A percentile compares a stretch with the other conserved stretches of the same genome.
These are phyloP conservation scores for Drepanosiphum platanoidis DNA, from an alignment of 2,888 invertebrate genomes.

Conservation along the genomic window DNA sequence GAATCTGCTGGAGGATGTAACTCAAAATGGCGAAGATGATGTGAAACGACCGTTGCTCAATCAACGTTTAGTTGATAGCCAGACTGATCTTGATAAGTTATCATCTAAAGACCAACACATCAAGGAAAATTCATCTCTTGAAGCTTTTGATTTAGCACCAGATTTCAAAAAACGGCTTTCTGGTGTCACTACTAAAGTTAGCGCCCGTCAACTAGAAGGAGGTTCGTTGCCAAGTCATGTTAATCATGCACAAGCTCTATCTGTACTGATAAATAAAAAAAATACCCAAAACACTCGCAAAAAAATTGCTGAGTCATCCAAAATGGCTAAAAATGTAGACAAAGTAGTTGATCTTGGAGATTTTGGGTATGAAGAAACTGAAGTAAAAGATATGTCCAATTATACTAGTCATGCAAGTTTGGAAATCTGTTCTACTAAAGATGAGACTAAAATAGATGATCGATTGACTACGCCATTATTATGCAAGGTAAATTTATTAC, in stretches of 20 bases:
- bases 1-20: slow-evolving; percentile 59
- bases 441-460: slow-evolving; percentile 55
- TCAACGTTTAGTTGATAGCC: slow-evolving; percentile 60
- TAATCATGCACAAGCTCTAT: slow-evolving; percentile 66
- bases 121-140: slow-evolving; percentile 55
- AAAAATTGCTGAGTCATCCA: slow-evolving; percentile 49
- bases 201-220: slow-evolving; percentile 73
- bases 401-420: slow-evolving; percentile 61
- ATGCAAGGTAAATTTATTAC: slow-evolving; percentile 44
- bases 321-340: slow-evolving; percentile 58
- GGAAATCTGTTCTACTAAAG: slow-evolving; percentile 51
- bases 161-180: slow-evolving; percentile 52
- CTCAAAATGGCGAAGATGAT: slow-evolving; percentile 60
- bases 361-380: slow-evolving; percentile 30
- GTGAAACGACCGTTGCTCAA: slow-evolving; percentile 55
- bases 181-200: slow-evolving; percentile 62
- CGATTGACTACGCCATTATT: slow-evolving; percentile 47
- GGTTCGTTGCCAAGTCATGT: slow-evolving; percentile 74
- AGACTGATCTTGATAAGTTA: slow-evolving; percentile 60
- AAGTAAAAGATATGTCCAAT: slow-evolving; percentile 48
- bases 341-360: slow-evolving; percentile 54
- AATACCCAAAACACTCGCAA: slow-evolving; percentile 48
- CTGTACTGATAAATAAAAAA: slow-evolving; percentile 54
- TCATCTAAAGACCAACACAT: slow-evolving; percentile 56
- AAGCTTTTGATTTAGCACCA: slow-evolving; percentile 57